phyloP scores from a whole-genome alignment of 2,113 vertebrate species.

The Strix aluco region DNA sequence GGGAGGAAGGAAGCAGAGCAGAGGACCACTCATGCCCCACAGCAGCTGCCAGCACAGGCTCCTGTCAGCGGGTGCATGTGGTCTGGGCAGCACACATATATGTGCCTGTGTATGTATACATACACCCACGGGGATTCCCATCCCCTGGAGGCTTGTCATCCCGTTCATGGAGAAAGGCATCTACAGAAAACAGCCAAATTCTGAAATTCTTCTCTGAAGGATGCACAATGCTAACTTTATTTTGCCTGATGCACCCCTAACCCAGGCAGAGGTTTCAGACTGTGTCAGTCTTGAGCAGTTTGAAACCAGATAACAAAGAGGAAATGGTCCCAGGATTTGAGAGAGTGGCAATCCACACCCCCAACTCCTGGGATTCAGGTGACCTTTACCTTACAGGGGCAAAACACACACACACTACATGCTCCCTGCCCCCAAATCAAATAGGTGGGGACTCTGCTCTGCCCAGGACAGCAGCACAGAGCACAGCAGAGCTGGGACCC shows the following conservation, averaged over 20 bases:
- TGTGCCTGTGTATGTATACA: not conserved
- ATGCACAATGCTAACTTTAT: accelerated
- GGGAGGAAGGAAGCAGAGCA: not conserved
- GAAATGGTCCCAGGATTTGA: not conserved
- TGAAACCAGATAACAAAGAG: not conserved
- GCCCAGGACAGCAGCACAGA: not conserved
- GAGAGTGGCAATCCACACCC: not conserved
- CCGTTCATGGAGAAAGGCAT: not conserved
- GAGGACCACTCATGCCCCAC: not conserved
- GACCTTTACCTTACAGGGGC: not conserved
- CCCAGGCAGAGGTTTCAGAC: not conserved
- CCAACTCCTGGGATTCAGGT: not conserved
- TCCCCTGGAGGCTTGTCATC: not conserved
- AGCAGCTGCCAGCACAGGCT: not conserved
- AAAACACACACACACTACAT: not conserved
- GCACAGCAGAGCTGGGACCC: not conserved
- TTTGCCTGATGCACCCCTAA: not conserved
- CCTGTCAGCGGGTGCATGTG: not conserved
- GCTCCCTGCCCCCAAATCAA: not conserved
- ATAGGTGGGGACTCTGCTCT: not conserved
- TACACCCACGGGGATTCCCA: not conserved
- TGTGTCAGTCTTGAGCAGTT: not conserved
- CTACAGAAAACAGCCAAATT: not conserved
- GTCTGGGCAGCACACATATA: not conserved
- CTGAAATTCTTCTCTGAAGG: not conserved